These are phyloP conservation scores for Leptatherina wallacei DNA, from an alignment of 2,797 vertebrate genomes.

Conservation along the genomic window DNA sequence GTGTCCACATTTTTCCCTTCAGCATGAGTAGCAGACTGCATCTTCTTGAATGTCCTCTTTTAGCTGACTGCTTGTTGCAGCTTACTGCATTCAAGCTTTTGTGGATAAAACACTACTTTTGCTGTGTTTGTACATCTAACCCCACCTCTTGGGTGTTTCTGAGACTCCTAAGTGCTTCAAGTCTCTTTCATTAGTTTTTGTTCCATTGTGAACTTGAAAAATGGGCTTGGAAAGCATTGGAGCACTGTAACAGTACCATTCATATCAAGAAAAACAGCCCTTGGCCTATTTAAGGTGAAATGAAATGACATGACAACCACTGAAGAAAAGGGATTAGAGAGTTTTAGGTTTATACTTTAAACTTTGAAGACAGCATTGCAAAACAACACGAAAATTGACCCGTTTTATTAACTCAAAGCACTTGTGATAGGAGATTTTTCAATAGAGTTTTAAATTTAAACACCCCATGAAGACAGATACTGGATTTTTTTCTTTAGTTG, in stretches of 20 bases:
- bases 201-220: not conserved
- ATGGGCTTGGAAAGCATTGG: not conserved
- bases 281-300: constrained; percentile 11
- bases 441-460: not conserved
- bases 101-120: not conserved
- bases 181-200: not conserved
- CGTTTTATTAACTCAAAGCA: no score
- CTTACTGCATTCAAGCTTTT: constrained; percentile 1
- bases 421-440: not conserved
- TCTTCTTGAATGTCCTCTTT: constrained; percentile 8
- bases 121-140: constrained; percentile 3
- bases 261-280: not conserved
- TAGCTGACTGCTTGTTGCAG: constrained; percentile 6
- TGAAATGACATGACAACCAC: not conserved
- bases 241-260: not conserved
- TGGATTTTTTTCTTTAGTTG: not conserved
- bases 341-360: not conserved
- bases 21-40: constrained; percentile 23
- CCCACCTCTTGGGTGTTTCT: not conserved
- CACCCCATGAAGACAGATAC: not conserved
- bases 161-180: not conserved
- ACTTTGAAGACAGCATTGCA: not conserved
- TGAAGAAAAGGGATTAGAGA: constrained; percentile 13
- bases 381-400: not conserved
- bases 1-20: no score